Base-by-base conservation (phyloP, 2,113 vertebrate genomes). In the Dipodomys ordii region DNA sequence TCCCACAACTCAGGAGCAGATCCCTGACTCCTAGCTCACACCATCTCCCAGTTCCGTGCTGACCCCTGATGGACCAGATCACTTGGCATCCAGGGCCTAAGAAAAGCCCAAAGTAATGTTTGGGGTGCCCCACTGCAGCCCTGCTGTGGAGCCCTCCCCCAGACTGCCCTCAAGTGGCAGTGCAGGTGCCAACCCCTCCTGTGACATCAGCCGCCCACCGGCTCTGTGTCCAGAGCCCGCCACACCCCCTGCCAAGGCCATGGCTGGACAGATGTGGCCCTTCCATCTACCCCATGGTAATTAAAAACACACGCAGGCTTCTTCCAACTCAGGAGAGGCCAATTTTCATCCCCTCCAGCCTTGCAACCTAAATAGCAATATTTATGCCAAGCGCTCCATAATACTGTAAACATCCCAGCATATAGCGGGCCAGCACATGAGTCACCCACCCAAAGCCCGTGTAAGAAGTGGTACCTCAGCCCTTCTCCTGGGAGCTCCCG, bases 311-410 rank as follows among this genome's bases (percentile, higher is more conserved):
- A 96, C 93, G 80, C 91, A 46, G 89, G 67, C 96, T 72, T 87
- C 94, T 95, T 95, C 93, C 85, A 93, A 60, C 1, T 0, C 5
- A 1, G 96, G 84, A 94, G 94, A 94, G 94, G 96, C 96, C 97
- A 96, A 96, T 96, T 96, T 97, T 97, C 95, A 82, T 96, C 89
- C 95, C 96, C 96, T 97, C 96, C 84, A 95, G 97, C 92, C 90
- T 96, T 95, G 88, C 95, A 96, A 95, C 94, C 96, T 96, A 96
- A 96, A 96, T 49, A 97, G 96, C 95, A 96, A 95, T 97, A 96
- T 97, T 97, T 97, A 97, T 97, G 96, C 97, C 97, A 97, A 96
- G 95, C 96, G 94, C 95, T 93, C 93, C 91, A 96, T 95, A 97
- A 97, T 96, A 96, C 96, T 93, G 93, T 97, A 97, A 97, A 97